phyloP scores from a whole-genome alignment of 37 sponge, comb jelly and placozoan species.

The Theonella swinhoei region DNA sequence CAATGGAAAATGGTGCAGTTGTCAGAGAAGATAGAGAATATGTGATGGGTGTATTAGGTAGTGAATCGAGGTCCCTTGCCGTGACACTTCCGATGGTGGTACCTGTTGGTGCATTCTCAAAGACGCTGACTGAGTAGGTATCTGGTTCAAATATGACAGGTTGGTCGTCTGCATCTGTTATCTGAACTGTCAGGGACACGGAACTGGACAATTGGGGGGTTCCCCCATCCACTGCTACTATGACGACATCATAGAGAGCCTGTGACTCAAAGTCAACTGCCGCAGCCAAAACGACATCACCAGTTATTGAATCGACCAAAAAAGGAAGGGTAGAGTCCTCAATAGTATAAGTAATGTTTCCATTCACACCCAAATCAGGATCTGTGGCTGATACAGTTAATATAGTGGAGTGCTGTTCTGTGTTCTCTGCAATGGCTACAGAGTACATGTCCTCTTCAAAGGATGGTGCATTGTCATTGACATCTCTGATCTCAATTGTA shows the following conservation, averaged over 20 bases:
- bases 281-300: neutral
- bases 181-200: neutral
- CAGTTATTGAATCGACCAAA: constrained; percentile 22
- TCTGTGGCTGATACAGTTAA: constrained; percentile 40
- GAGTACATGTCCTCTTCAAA: constrained; percentile 11
- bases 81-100: constrained; percentile 3
- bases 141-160: constrained; percentile 32
- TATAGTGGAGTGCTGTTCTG: neutral
- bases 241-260: neutral
- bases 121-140: constrained; percentile 40
- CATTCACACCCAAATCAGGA: constrained; percentile 38
- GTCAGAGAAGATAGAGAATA: constrained; percentile 32
- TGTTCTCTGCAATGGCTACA: constrained; percentile 17
- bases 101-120: constrained; percentile 53
- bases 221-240: constrained; percentile 33
- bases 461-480: constrained; percentile 51
- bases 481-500: constrained; percentile 35
- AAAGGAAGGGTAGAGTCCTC: neutral
- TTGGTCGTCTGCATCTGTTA: constrained; percentile 38
- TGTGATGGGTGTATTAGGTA: constrained; percentile 38
- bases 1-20: constrained; percentile 37
- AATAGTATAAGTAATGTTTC: constrained; percentile 19
- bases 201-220: constrained; percentile 18
- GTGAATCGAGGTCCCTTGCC: constrained; percentile 44
- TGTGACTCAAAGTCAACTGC: constrained; percentile 32